Evolutionary conservation across 2,888 invertebrate genomes (phyloP).

Genomic region (Leistus spinibarbis): DNA sequence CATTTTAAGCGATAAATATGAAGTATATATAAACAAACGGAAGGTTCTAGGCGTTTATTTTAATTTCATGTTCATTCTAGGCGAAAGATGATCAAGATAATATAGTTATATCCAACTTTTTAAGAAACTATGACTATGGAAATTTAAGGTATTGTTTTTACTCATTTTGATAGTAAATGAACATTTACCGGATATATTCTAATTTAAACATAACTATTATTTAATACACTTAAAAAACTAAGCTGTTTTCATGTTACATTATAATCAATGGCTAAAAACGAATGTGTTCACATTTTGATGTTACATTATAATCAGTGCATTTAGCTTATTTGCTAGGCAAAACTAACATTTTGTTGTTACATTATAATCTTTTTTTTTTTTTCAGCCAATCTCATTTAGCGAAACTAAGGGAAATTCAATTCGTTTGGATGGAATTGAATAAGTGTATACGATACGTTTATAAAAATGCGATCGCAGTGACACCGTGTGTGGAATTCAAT

Average conservation of each 20-base stretch:
- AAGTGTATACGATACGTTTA: constrained; percentile 33
- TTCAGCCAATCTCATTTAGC: constrained; percentile 21
- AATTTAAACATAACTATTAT: too few species aligned
- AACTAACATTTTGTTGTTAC: background rate
- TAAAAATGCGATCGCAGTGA: constrained; percentile 31
- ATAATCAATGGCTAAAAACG: constrained; percentile 23
- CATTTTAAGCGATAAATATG: constrained; percentile 11
- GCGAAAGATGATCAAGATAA: background rate
- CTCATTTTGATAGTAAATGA: too few species aligned
- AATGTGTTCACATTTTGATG: constrained; percentile 10
- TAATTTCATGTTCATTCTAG: background rate
- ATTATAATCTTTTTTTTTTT: background rate
- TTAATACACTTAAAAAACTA: too few species aligned
- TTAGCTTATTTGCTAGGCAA: too few species aligned
- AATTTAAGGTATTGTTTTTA: background rate
- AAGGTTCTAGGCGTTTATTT: background rate
- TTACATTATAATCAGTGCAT: constrained; percentile 14
- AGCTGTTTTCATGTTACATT: too few species aligned
- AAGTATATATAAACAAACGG: constrained; percentile 13
- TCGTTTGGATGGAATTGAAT: constrained; percentile 31
- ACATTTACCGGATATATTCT: too few species aligned
- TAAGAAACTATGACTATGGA: background rate
- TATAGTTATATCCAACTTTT: background rate
- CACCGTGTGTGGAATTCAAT: constrained; percentile 25
- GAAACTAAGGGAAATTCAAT: constrained; percentile 33